Conservation (phyloP, 2,797 vertebrate genomes). For the Parauchenoglanis ngamensis region DNA sequence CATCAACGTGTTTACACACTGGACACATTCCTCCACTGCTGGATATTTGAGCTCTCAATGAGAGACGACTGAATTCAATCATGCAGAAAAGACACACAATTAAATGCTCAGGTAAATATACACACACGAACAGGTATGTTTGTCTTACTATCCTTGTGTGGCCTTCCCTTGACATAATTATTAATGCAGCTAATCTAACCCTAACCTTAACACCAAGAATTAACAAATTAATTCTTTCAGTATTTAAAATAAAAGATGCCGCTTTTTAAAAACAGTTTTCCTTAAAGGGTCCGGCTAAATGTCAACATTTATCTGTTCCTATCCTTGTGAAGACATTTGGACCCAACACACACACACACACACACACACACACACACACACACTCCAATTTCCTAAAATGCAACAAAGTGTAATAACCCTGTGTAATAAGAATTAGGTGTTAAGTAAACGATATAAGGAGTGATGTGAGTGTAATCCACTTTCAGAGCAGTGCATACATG, state of each 20-base stretch:
- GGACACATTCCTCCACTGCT: constrained; percentile 62
- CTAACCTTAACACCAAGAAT: neutral
- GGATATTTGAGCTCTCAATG: constrained; percentile 24
- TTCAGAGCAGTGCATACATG: constrained; percentile 46
- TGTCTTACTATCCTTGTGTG: neutral
- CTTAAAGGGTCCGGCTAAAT: neutral
- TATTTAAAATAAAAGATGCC: neutral
- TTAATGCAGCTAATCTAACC: neutral
- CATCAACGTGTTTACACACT: constrained; percentile 64
- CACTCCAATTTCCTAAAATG: constrained; percentile 18
- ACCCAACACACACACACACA: constrained; percentile 4
- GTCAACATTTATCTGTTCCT: neutral
- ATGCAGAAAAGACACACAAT: constrained; percentile 41
- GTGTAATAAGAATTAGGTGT: constrained; percentile 38
- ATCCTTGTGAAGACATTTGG: neutral
- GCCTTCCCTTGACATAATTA: neutral
- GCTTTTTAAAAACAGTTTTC: too few species aligned
- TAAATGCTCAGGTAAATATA: constrained; percentile 60
- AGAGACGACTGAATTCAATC: constrained; percentile 38
- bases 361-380: neutral
- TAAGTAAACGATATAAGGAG: constrained; percentile 50
- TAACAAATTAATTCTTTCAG: neutral
- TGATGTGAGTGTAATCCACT: constrained; percentile 50
- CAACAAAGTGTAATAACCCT: constrained; percentile 36
- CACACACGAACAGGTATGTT: neutral